phyloP scores from a whole-genome alignment of 2,113 vertebrate genomes.

The Isichthys henryi region DNA sequence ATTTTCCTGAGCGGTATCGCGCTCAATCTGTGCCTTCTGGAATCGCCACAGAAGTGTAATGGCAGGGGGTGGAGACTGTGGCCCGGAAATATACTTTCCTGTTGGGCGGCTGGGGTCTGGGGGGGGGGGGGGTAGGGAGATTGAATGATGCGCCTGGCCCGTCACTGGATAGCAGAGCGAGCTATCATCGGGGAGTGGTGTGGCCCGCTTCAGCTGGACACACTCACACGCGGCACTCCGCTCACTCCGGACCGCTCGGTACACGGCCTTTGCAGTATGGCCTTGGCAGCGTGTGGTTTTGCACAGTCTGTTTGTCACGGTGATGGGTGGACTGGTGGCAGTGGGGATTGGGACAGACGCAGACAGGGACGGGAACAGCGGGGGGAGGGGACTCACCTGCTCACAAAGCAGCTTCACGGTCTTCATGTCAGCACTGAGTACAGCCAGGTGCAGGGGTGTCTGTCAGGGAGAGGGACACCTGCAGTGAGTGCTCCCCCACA shows the following conservation, averaged over 20 bases:
- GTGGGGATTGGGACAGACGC: neutral
- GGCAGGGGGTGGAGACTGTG: neutral
- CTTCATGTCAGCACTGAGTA: conserved; percentile 33
- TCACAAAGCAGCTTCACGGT: conserved; percentile 37
- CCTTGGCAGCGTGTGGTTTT: neutral
- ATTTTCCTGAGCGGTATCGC: neutral
- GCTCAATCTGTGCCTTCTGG: neutral
- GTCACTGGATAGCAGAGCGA: neutral
- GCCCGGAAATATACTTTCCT: conserved; percentile 9
- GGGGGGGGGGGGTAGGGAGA: neutral
- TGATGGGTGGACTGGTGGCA: neutral
- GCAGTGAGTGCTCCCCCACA: neutral
- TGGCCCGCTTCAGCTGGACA: neutral
- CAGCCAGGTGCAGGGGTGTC: conserved; percentile 34
- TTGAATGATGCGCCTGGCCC: neutral
- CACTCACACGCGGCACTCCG: neutral
- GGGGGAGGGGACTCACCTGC: conserved; percentile 25
- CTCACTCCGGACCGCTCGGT: neutral
- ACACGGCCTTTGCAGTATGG: neutral
- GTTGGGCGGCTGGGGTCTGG: neutral
- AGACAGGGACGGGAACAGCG: neutral
- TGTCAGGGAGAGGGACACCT: conserved; percentile 3
- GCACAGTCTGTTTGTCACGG: neutral
- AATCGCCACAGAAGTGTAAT: neutral
- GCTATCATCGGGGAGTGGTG: neutral